Evolutionary conservation across 2,113 vertebrate genomes (phyloP), one percentile per base, ranked within the genome.

Genomic region (Cyanistes caeruleus): DNA sequence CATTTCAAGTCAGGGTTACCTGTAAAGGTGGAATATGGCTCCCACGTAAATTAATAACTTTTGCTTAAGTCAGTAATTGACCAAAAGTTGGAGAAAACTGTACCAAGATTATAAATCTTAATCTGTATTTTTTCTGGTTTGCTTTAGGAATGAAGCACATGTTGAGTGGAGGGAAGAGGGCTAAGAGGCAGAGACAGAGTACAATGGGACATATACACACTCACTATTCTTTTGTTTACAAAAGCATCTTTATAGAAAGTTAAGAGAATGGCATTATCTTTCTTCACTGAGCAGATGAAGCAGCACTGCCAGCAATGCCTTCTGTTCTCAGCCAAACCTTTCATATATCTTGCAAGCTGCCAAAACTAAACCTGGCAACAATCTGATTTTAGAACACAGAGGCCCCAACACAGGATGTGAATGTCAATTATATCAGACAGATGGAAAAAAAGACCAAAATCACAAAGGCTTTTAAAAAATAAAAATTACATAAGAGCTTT

Each of bases 241-340:
- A 78, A 73, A 90, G 16, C 27, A 16, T 86, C 48, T 92, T 67
- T 64, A 24, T 78, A 92, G 70, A 78, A 95, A 94, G 72, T 92
- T 84, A 89, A 81, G 60, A 81, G 85, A 92, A 77, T 60, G 85
- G 44, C 79, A 91, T 93, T 80, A 90, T 91, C 52, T 80, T 95
- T 78, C 76, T 81, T 95, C 62, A 56, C 39, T 48, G 79, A 95
- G 70, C 80, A 70, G 81, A 94, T 21, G 60, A 95, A 93, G 64
- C 52, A 89, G 79, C 90, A 69, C 25, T 78, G 95, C 72, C 70
- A 95, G 89, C 8, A 7, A 74, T n/a, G 68, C 84, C 37, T 89
- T 88, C 92, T 92, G 80, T 73, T 92, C 62, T 93, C 74, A 94
- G 65, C 67, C 64, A 97, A 87, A 80, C 22, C 89, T 97, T 97